Evolutionary conservation across 2,113 vertebrate species (phyloP).

Genomic region (Tachycineta bicolor): DNA sequence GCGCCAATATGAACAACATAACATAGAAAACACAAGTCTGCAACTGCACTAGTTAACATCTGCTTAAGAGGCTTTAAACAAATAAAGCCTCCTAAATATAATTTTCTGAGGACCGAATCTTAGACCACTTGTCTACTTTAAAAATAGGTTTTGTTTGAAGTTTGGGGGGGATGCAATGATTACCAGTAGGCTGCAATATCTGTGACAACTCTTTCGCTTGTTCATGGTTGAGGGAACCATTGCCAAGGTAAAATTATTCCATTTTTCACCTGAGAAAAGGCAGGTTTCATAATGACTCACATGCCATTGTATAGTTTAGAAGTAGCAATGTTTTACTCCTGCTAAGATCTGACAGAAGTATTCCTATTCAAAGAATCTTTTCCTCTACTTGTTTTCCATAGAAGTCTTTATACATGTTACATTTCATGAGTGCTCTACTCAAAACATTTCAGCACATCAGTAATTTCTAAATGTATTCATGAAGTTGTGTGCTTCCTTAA

Average conservation of each 20-base stretch:
- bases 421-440: neutral
- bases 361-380: neutral
- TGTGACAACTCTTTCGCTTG: neutral
- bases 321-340: neutral
- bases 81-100: neutral
- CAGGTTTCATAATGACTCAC: neutral
- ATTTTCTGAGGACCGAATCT: neutral
- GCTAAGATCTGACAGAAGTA: neutral
- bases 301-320: neutral
- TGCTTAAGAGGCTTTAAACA: neutral
- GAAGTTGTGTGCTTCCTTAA: neutral
- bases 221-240: neutral
- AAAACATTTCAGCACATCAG: neutral
- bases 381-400: neutral
- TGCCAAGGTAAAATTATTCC: neutral
- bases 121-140: neutral
- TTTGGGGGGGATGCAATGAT: neutral
- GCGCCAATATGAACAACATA: neutral
- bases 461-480: neutral
- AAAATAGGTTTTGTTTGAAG: neutral
- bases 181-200: neutral
- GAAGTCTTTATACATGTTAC: neutral
- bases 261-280: neutral
- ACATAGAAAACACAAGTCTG: neutral
- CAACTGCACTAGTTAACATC: neutral